Base-by-base conservation (phyloP, 2,113 vertebrate species). In the Balaeniceps rex region DNA sequence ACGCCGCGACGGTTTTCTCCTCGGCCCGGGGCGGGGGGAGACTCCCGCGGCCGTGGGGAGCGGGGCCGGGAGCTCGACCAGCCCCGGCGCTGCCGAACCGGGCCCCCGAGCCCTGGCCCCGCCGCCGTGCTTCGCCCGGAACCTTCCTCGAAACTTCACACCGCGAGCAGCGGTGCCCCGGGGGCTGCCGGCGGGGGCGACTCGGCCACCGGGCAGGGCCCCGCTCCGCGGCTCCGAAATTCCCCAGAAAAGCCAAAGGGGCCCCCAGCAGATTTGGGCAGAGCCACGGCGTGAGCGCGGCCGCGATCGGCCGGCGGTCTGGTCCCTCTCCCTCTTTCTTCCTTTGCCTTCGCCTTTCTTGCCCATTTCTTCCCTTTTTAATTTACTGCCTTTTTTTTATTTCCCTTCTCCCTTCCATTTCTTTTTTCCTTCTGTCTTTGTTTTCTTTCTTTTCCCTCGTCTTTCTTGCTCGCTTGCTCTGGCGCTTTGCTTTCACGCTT, bases 201-300 rank as follows among this genome's bases (percentile, higher is more conserved):
- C 42, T 19, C 29, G 28, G 36, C 61, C n/a, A 36, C 31, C 19
- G 22, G 33, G 29, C 60, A 3, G 36, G 12, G 26, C 14, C 21
- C 63, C 28, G 64, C 46, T 19, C 84, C 31, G 23, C 54, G 9
- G 51, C 38, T 17, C 34, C 44, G 7, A 5, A 22, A 71, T 54
- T 7, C 14, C 33, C 29, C 15, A 0, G 29, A 5, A 38, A 38
- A 44, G n/a, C 21, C 49, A 9, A 2, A 8, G 6, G 16, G 44
- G 10, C 74, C 8, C 46, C 33, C 60, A 1, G 11, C 11, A 34
- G 76, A 79, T 23, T 72, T 1, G 42, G 70, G 65, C 64, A 77
- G 36, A 77, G 60, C 44, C 26, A 1, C 22, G 34, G 51, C 42
- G 28, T 5, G 40, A 90, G 66, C 29, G 38, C 34, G 54, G 60